Conservation (phyloP, 1,140 invertebrate genomes). For the Eupristina koningsbergeri region DNA sequence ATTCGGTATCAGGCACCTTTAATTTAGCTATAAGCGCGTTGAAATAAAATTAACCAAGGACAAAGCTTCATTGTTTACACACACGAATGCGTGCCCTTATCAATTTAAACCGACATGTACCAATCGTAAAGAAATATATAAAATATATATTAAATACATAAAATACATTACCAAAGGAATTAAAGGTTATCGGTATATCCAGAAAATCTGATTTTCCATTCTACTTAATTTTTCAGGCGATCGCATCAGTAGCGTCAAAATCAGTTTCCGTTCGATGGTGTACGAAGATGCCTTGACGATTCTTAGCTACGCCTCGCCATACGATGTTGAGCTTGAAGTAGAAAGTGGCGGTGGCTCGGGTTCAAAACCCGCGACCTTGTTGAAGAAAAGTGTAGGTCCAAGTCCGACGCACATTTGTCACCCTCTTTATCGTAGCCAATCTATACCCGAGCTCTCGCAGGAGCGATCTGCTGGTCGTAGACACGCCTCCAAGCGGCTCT, state of each 20-base stretch:
- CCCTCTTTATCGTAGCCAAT: slow-evolving; percentile 81
- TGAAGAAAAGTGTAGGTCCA: slow-evolving; percentile 71
- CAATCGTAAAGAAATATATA: too few species aligned
- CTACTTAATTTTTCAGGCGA: slow-evolving; percentile 76
- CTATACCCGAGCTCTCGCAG: slow-evolving; percentile 77
- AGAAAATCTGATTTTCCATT: too few species aligned
- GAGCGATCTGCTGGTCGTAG: slow-evolving; percentile 57
- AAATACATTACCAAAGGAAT: too few species aligned
- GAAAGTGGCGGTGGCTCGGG: slow-evolving; percentile 75
- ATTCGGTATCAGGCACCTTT: too few species aligned
- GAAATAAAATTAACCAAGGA: not conserved
- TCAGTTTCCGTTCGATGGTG: slow-evolving; percentile 90
- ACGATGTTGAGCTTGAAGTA: slow-evolving; percentile 85
- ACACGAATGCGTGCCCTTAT: too few species aligned
- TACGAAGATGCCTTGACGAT: slow-evolving; percentile 92
- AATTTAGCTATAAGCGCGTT: too few species aligned
- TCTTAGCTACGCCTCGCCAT: slow-evolving; percentile 92
- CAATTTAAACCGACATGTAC: too few species aligned
- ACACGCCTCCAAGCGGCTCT: slow-evolving; percentile 67
- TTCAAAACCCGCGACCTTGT: slow-evolving; percentile 72
- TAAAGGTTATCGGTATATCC: too few species aligned
- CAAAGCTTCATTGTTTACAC: not conserved
- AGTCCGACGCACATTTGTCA: slow-evolving; percentile 76
- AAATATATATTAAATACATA: too few species aligned
- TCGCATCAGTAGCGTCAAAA: slow-evolving; percentile 87